Base-by-base conservation (phyloP, 2,888 invertebrate species). In the Hyles lineata region DNA sequence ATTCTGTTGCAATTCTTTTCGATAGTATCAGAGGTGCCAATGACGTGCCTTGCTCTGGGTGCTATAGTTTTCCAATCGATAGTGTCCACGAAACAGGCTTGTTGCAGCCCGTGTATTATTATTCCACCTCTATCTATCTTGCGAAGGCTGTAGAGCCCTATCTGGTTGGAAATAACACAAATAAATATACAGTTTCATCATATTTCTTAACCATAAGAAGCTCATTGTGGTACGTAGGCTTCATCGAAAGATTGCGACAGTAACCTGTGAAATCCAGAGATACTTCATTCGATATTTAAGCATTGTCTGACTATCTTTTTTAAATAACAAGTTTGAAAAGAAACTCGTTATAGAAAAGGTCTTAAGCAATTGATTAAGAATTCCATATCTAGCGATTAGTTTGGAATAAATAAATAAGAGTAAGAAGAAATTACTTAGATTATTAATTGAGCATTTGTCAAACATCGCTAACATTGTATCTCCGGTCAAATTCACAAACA, bases 81-180 rank as follows among this genome's bases (percentile, higher is more conserved):
- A 0, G 92, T 89, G 58, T 97, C 94, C 0, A 97, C 94, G 85
- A 96, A 97, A 87, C 99, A 99, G 0, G 99, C 95, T 59, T 96
- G 95, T 1, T 96, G 96, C 84, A 97, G 97, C 74, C 96, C 96
- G 84, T 96, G 96, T 62, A 99, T 96, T 32, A 97, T 96, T 0
- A 98, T 97, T 6, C 97, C 97, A 0, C 99, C 99, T 73, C 97
- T 95, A 76, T 97, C 96, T 76, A 99, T 97, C 79, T 96, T 96
- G 0, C 96, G 92, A 63, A 98, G 92, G 55, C 96, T 96, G 72
- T 92, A 95, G 11, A 98, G 95, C 50, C 97, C 98, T 74, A 99
- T 95, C 96, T 97, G 90, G 85, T 92, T 60, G 32, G 8, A 15
- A 29, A 6, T 32, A 69, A 72, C 19, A 72, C n/a, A 70, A 62